Conservation (phyloP, 2,797 vertebrate genomes). For the Varecia variegata region DNA sequence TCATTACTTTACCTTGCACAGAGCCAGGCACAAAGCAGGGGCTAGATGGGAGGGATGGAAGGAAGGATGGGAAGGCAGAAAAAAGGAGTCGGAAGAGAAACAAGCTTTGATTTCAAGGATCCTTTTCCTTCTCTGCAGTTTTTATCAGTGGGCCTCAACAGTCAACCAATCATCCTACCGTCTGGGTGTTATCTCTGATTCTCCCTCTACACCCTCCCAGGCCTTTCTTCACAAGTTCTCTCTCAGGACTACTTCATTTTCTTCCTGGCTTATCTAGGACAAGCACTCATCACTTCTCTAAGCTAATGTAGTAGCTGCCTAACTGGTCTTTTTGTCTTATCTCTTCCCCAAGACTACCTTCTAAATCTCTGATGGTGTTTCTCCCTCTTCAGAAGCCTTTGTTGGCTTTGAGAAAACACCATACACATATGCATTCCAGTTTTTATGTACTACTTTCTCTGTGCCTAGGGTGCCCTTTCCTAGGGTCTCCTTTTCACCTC, state of each 20-base stretch:
- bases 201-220: not conserved
- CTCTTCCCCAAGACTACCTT: not conserved
- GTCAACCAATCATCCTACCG: not conserved
- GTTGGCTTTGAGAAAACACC: not conserved
- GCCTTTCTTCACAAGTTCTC: not conserved
- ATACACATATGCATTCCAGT: not conserved
- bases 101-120: not conserved
- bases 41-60: not conserved
- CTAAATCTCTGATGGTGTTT: not conserved
- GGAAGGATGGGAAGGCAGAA: not conserved
- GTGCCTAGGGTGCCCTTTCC: not conserved
- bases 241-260: not conserved
- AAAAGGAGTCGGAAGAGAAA: not conserved
- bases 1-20: not conserved
- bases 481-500: not conserved
- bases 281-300: not conserved
- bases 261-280: not conserved
- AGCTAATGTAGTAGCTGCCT: not conserved
- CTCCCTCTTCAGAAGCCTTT: not conserved
- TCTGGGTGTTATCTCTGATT: not conserved
- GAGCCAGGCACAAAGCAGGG: not conserved
- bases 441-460: not conserved
- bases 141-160: not conserved
- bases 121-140: not conserved
- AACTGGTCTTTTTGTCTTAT: not conserved